Conservation (phyloP, 2,888 invertebrate genomes). For the Cryptops parisi region DNA sequence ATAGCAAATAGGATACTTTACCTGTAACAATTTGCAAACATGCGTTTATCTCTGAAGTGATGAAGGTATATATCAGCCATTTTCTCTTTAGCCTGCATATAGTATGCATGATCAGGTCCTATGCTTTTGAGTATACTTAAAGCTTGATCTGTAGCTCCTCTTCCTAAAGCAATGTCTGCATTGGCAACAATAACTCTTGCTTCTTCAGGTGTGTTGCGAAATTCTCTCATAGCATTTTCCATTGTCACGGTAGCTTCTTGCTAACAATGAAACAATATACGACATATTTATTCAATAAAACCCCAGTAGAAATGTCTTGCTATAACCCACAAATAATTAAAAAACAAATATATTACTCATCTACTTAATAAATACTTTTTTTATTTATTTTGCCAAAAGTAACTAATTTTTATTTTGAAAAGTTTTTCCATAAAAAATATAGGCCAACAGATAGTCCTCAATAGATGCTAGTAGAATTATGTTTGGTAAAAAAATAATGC, state of each 20-base stretch:
- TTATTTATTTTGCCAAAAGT: no score
- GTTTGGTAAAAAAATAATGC: no score
- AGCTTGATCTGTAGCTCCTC: conserved; percentile 67
- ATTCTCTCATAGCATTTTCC: conserved; percentile 44
- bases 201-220: conserved; percentile 65
- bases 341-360: no score
- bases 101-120: conserved; percentile 66
- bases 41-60: conserved; percentile 66
- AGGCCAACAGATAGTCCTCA: no score
- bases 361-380: no score
- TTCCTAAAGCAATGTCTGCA: conserved; percentile 64
- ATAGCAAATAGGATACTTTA: conserved; percentile 23
- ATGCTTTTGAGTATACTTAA: conserved; percentile 63
- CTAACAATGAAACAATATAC: no score
- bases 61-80: conserved; percentile 82
- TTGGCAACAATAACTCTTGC: conserved; percentile 67
- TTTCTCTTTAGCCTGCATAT: conserved; percentile 47
- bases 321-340: no score
- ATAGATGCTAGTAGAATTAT: no score
- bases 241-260: conserved; percentile 66
- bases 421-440: no score
- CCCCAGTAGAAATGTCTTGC: no score
- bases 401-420: no score
- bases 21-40: conserved; percentile 70
- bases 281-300: no score